Base-by-base conservation (phyloP, 2,888 invertebrate genomes). In the Volucella zonaria region DNA sequence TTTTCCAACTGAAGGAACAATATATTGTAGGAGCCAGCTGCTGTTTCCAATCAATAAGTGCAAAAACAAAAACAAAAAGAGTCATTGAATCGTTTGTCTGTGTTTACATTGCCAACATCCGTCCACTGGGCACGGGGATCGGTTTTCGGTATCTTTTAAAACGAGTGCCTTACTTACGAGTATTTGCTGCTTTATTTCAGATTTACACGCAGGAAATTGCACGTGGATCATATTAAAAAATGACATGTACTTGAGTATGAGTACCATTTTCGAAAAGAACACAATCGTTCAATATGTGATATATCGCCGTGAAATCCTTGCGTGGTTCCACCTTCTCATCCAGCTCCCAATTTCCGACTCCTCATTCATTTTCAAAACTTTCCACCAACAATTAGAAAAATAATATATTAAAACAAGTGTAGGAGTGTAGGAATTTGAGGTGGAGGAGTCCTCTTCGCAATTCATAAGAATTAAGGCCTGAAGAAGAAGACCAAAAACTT, bases 41-140 rank as follows among this genome's bases (percentile, higher is more conserved):
- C 70, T 83, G 68, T 54, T 52, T 23, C 52, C 64, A 74, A 68
- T 68, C 64, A 78, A 78, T 78, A 56, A 68, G 61, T 54, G 61
- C 31, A 43, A 64, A 64, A 71, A 31, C 4, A 6, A 31, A 23
- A n/a, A n/a, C n/a, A n/a, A n/a, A n/a, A 31, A 31, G 31, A 31
- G 10, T 11, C 12, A 62, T 62, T 70, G 70, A 56, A 23, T 54
- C 31, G 38, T 11, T 49, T 62, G 18, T 70, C 40, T 70, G 12
- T 70, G 76, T 67, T 75, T 75, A 49, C 14, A 9, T 75, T 66
- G 23, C 31, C 12, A 8, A 14, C 0, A 38, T 31, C 4, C 4
- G 6, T 31, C 31, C 38, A 49, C 18, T 38, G 3, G 12, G 40
- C 14, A 14, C 3, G 12, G 56, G 49, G 56, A 31, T 56, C 31